Base-by-base conservation (phyloP, 2,113 vertebrate genomes). In the Actinemys pallida region DNA sequence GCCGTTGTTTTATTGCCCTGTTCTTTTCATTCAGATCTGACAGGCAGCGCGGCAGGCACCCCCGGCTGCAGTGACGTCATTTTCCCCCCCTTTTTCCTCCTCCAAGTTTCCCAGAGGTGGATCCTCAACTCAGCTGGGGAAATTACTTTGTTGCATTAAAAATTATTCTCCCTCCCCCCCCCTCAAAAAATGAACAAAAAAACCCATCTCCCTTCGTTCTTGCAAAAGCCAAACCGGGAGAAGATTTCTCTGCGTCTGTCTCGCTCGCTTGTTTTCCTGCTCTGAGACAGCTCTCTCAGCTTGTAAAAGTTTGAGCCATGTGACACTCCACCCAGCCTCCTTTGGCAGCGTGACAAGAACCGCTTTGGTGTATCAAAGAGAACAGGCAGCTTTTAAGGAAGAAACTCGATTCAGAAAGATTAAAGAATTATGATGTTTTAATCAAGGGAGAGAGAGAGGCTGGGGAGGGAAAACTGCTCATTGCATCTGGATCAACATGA, bases 1-100 rank as follows among this genome's bases (percentile, higher is more conserved):
- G 96, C 96, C 97, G 96, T 98, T 97, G 96, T 98, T 97, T 98
- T 97, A 97, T 98, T 98, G 96, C 97, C 95, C 96, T 96, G 96
- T 96, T 97, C 97, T 96, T 98, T 97, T 96, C 96, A 97, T 96
- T 96, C 95, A 80, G 96, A 95, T 96, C 97, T 97, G 96, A 98
- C 97, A 98, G 97, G 97, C 97, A 97, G 97, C 86, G 13, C 95
- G 96, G 93, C 97, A 97, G 97, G 97, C 97, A 96, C 97, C 97
- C 96, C 96, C 90, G 97, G 96, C 97, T 95, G 5, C 52, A 95
- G 79, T 98, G 97, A 97, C 95, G 97, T 98, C 95, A 98, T 94
- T 86, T 78, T 72, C 47, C 47, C 81, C 79, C 17, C 6, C 1
- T 62, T 83, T 95, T 94, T 92, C 90, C 78, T 89, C 65, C 88